A percentile compares a stretch with the other conserved stretches of the same genome.
These are phyloP conservation scores for Parascotia fuliginaria DNA, from an alignment of 2,888 invertebrate genomes.

Conservation along the genomic window DNA sequence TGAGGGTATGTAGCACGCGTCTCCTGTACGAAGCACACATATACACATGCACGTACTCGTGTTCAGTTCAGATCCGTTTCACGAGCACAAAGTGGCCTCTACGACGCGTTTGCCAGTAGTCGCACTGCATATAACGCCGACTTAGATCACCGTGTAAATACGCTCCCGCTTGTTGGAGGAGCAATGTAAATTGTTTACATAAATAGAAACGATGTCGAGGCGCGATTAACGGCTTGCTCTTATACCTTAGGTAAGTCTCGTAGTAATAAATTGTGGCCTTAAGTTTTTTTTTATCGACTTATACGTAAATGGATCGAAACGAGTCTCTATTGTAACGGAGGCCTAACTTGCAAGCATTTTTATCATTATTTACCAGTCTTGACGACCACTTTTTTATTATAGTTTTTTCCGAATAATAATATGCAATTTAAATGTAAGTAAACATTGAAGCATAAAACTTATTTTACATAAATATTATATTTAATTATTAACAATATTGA, in stretches of 20 bases:
- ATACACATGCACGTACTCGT: no score
- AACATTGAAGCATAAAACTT: constrained; percentile 85
- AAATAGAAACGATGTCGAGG: constrained; percentile 44
- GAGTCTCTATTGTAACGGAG: constrained; percentile 51
- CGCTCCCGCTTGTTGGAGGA: no score
- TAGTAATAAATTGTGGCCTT: constrained; percentile 83
- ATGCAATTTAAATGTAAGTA: constrained; percentile 85
- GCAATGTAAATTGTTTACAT: constrained; percentile 57
- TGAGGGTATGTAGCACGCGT: constrained; percentile 40
- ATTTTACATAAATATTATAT: constrained; percentile 86
- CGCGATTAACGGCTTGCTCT: constrained; percentile 65
- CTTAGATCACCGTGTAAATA: no score
- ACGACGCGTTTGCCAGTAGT: no score
- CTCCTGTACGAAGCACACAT: background rate
- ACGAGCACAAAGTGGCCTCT: constrained; percentile 4
- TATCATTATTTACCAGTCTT: constrained; percentile 76
- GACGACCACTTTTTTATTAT: constrained; percentile 74
- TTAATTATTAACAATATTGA: constrained; percentile 85
- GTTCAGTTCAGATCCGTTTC: background rate
- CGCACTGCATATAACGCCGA: no score
- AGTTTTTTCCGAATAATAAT: constrained; percentile 81
- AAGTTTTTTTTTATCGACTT: constrained; percentile 66
- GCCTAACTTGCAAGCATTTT: constrained; percentile 70
- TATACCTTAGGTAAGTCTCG: constrained; percentile 58
- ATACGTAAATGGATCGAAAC: constrained; percentile 55